Evolutionary conservation across 1,140 invertebrate species (phyloP), one percentile per base, ranked within the genome.

Genomic region (Aphelenchoides fujianensis): DNA sequence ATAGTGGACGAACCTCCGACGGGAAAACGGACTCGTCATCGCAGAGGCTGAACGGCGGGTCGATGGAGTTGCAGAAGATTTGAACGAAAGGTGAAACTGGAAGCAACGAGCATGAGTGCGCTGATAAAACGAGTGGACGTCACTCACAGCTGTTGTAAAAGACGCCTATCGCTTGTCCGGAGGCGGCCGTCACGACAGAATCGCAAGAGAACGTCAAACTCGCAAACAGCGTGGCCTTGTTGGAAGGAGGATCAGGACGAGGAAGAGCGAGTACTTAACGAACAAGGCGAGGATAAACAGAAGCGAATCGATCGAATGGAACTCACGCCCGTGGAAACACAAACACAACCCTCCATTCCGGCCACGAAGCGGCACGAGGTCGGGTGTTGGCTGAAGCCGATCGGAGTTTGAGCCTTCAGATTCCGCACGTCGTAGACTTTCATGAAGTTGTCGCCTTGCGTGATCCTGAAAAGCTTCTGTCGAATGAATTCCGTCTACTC

Each of bases 351-450:
- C 12, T 36, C 36, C 12, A 66, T 27, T 32, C 63, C 63, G 16
- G 36, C 3, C 1, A 66, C 34, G 32, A 66, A 66, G n/a, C 31
- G 16, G 53, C 16, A 30, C 2, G 23, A 19, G 16, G 32, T 34
- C 19, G 63, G 63, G 12, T 30, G 63, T 66, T 30, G 63, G 3
- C 53, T 66, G 32, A 66, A 66, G 37, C 32, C 32, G 32, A 66
- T 66, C 0, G 63, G 63, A 31, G 36, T 12, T 36, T 66, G 63
- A 2, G 63, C 32, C 23, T 35, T 35, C 12, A 66, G 34, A 37
- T 66, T 66, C 23, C 63, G 16, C 37, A 66, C 32, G 3, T 66
- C 63, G 32, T 66, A 66, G 1, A 66, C 63, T 66, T 66, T 66
- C 32, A 66, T 34, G 32, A 66, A 66, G 16, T 32, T 35, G 31